A percentile compares a stretch with the other conserved stretches of the same genome.
Evolutionary conservation across 2,797 vertebrate genomes (phyloP).

Genomic region (Serranus cabrilla): DNA sequence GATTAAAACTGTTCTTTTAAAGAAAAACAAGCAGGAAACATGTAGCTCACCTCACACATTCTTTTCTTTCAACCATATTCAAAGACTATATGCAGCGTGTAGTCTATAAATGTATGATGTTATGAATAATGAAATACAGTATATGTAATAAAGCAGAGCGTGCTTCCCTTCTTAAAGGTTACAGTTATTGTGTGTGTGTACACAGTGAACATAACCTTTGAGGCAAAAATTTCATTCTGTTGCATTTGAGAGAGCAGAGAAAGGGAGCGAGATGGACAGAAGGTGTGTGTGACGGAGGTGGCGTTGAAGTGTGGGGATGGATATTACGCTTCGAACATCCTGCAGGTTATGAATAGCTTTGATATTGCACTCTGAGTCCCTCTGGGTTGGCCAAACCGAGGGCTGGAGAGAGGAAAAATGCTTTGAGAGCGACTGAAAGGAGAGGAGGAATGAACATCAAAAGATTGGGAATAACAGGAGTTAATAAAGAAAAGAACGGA

Average conservation of each 20-base stretch:
- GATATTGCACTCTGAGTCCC: conserved; percentile 67
- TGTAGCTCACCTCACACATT: background rate
- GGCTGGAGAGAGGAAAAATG: conserved; percentile 37
- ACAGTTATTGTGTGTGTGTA: background rate
- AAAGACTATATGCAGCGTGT: background rate
- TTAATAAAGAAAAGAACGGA: conserved; percentile 56
- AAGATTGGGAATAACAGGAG: conserved; percentile 38
- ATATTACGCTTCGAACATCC: conserved; percentile 63
- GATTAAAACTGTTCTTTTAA: background rate
- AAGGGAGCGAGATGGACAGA: conserved; percentile 24
- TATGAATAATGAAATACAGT: conserved; percentile 27
- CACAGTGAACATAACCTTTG: conserved; percentile 33
- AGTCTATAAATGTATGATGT: conserved; percentile 3
- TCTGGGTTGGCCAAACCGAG: conserved; percentile 39
- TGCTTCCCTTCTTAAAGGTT: conserved; percentile 35
- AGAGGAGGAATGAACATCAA: conserved; percentile 40
- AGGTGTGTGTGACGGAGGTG: conserved; percentile 23
- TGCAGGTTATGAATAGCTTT: conserved; percentile 74
- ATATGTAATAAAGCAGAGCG: conserved; percentile 25
- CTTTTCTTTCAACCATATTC: background rate
- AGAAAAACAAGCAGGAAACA: conserved; percentile 1
- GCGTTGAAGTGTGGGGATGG: conserved; percentile 39
- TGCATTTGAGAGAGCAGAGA: conserved; percentile 41
- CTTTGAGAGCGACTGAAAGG: conserved; percentile 28
- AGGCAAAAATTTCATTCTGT: conserved; percentile 46